Evolutionary conservation across 2,888 invertebrate species (phyloP).

Genomic region (Noctua janthina): DNA sequence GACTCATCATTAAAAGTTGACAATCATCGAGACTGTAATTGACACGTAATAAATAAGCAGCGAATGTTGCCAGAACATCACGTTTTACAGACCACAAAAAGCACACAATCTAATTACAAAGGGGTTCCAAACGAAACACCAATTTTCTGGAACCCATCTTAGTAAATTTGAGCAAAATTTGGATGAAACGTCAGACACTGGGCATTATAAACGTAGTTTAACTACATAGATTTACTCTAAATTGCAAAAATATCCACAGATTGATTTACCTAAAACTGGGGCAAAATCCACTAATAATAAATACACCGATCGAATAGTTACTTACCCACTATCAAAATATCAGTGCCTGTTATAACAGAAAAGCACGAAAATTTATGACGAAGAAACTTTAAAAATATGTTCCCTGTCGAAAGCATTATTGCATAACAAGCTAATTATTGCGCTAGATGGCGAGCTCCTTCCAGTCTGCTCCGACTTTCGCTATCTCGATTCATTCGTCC

Average conservation of each 20-base stretch:
- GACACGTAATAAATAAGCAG: constrained; percentile 57
- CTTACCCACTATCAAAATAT: constrained; percentile 42
- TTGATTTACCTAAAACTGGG: constrained; percentile 42
- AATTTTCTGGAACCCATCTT: constrained; percentile 42
- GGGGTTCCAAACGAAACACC: constrained; percentile 48
- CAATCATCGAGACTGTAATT: constrained; percentile 53
- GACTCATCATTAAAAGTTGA: constrained; percentile 22
- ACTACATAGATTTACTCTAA: constrained; percentile 67
- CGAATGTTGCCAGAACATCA: constrained; percentile 45
- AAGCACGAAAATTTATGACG: constrained; percentile 21
- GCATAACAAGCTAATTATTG: constrained; percentile 55
- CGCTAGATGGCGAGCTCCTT: too few species aligned
- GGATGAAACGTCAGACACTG: constrained; percentile 71
- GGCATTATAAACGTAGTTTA: constrained; percentile 69
- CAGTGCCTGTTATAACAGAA: constrained; percentile 35
- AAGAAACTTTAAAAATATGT: constrained; percentile 46
- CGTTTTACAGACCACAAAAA: constrained; percentile 66
- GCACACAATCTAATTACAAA: constrained; percentile 69
- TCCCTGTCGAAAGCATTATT: constrained; percentile 38
- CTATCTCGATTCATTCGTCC: too few species aligned
- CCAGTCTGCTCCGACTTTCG: too few species aligned
- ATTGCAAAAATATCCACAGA: constrained; percentile 57
- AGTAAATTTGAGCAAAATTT: constrained; percentile 70
- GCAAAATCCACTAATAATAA: constrained; percentile 40
- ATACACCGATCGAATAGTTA: constrained; percentile 46